Evolutionary conservation across 1,140 invertebrate species (phyloP), one percentile per base, ranked within the genome.

Genomic region (Homarus americanus): DNA sequence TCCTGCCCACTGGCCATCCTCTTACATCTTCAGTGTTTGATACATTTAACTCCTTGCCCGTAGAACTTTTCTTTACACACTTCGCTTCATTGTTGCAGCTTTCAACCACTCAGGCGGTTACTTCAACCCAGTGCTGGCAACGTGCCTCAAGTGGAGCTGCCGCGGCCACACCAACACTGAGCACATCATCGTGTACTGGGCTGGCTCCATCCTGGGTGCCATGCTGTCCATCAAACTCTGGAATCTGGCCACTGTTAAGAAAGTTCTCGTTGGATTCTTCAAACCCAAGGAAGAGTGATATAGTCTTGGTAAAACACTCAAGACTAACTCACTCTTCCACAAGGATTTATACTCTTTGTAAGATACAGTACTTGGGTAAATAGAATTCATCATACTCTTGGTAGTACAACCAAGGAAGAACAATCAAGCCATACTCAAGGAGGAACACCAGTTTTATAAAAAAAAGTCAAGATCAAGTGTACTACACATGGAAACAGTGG

Each of bases 31-130:
- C n/a, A n/a, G n/a, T n/a, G n/a, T n/a, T n/a, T n/a, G n/a, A n/a
- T n/a, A n/a, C n/a, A n/a, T n/a, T n/a, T n/a, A n/a, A n/a, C n/a
- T n/a, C n/a, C n/a, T n/a, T n/a, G n/a, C n/a, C n/a, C n/a, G n/a
- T n/a, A n/a, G n/a, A n/a, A n/a, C n/a, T n/a, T n/a, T n/a, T n/a
- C n/a, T n/a, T n/a, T n/a, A n/a, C n/a, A n/a, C n/a, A n/a, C n/a
- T n/a, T n/a, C n/a, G n/a, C n/a, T n/a, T n/a, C 87, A 93, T 94
- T 92, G 92, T 96, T 96, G 32, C 95, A 98, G 98, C 97, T 12
- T 97, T 98, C 91, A 96, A 97, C 93, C 97, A 97, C 93, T 98
- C 97, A 24, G 98, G 98, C n/a, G 98, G 98, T 58, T 98, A 98
- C 94, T 98, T 98, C 94, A 98, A 98, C 94, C 98, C 98, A 0